Evolutionary conservation across 2,113 vertebrate species (phyloP), one percentile per base, ranked within the genome.

Genomic region (Nothobranchius kuhntae): DNA sequence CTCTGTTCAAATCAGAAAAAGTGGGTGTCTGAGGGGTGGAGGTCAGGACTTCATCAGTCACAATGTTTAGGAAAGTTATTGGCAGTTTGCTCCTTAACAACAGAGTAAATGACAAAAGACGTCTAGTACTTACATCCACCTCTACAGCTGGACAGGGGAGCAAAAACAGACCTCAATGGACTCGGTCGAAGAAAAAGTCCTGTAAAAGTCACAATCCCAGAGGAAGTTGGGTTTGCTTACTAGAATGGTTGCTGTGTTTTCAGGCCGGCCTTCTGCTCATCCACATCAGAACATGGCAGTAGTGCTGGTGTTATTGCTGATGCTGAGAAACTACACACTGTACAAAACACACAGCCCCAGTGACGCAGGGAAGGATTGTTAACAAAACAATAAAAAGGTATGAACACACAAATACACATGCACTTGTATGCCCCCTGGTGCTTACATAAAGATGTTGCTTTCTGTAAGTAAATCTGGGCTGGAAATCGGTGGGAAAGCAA

Each of bases 241-340:
- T 36, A n/a, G 61, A 53, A 73, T 44, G 42, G 52, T 62, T 57
- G 17, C 61, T 53, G 83, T 68, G 75, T 67, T 77, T 86, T 76
- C 62, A 80, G 63, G 42, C 24, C 60, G 50, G 60, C 45, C 73
- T 66, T 64, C 68, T 80, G 78, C 73, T 73, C 44, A 13, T 21
- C 24, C 65, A 65, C 62, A 67, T 80, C 67, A 71, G 62, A 84
- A 83, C 65, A 82, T 80, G 67, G 59, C 81, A 65, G 71, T 65
- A 62, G 72, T 86, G 83, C 56, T 59, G 72, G 73, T 64, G 68
- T 86, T 89, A 86, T 80, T 89, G 87, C 89, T 90, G 89, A 91
- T 89, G 87, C 82, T 66, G 90, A 80, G 73, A 82, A 89, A 90
- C 74, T 63, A 78, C 80, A 75, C 77, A 84, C 67, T 54, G 52